phyloP scores from a whole-genome alignment of 2,113 vertebrate genomes.

The Panurus biarmicus region DNA sequence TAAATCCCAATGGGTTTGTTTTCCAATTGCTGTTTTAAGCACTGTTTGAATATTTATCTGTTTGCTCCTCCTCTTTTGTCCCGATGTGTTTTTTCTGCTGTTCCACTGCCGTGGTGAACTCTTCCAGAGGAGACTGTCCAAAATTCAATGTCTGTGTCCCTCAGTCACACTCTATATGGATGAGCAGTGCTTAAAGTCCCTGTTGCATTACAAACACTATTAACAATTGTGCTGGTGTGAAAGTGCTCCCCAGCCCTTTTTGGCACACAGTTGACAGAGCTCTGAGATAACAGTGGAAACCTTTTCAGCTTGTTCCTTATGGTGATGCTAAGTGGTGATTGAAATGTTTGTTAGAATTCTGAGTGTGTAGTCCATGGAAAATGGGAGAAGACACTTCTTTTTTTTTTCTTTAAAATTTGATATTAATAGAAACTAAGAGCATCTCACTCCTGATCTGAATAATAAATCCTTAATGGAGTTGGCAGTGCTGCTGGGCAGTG shows the following conservation, averaged over 20 bases:
- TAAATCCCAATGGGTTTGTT: not conserved
- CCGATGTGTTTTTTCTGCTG: not conserved
- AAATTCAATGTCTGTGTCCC: fast-evolving
- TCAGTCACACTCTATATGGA: fast-evolving
- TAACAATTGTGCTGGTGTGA: not conserved
- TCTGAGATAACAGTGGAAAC: not conserved
- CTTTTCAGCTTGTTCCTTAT: not conserved
- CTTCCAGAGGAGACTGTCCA: not conserved
- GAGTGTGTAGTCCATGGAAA: not conserved
- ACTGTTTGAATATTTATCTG: not conserved
- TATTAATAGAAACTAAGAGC: not conserved
- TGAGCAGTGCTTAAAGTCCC: not conserved
- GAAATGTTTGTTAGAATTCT: not conserved
- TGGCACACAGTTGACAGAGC: not conserved
- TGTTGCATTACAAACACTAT: not conserved
- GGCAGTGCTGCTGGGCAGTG: not conserved
- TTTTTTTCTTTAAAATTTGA: not conserved
- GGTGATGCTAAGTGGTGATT: not conserved
- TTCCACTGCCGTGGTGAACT: not conserved
- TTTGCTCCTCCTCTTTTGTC: not conserved
- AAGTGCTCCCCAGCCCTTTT: not conserved
- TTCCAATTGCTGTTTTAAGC: not conserved
- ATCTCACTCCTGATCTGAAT: not conserved
- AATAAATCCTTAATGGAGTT: not conserved
- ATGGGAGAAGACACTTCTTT: not conserved